Base-by-base conservation (phyloP, 2,888 invertebrate genomes). In the Tenodera sinensis region DNA sequence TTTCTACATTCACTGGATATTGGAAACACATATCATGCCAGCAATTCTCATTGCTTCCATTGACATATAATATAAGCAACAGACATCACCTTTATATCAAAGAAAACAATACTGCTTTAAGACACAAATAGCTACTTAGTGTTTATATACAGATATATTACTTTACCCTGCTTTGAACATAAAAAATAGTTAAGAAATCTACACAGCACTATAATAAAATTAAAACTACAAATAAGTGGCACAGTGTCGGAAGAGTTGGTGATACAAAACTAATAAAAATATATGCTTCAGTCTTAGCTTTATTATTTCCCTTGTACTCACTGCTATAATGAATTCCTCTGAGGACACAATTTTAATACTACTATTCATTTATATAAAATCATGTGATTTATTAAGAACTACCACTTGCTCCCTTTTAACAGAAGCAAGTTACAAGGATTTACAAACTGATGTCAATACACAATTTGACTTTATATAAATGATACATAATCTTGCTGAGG, bases 31-130 rank as follows among this genome's bases (percentile, higher is more conserved):
- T 71, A 71, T 71, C 54, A 71, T 71, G 54, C 54, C 54, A 71
- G 54, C 54, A 71, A 71, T 71, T 71, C 8, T 71, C 54, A 71
- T 71, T 71, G 54, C 54, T 71, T 71, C 54, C 54, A 71, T 20
- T 71, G 54, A 71, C 54, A 71, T 71, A 71, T 84, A 28, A 28
- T 84, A 84, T 30, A 30, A 84, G 30, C 84, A 84, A 84, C 84
- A 54, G 27, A 71, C 54, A 85, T 7, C 71, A 71, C 27, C 20
- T 30, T 84, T 71, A 71, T 71, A 71, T 28, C 47, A 71, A 85
- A 85, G 47, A 28, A 85, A 85, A 71, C 85, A 85, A 85, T 71
- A 85, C 71, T 85, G 85, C 54, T 85, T 85, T 71, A 42, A 85
- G 54, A 85, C 28, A 71, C 71, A 71, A 15, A 85, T 27, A 28